Evolutionary conservation across 2,888 invertebrate genomes (phyloP).

Genomic region (Tridacna crocea): DNA sequence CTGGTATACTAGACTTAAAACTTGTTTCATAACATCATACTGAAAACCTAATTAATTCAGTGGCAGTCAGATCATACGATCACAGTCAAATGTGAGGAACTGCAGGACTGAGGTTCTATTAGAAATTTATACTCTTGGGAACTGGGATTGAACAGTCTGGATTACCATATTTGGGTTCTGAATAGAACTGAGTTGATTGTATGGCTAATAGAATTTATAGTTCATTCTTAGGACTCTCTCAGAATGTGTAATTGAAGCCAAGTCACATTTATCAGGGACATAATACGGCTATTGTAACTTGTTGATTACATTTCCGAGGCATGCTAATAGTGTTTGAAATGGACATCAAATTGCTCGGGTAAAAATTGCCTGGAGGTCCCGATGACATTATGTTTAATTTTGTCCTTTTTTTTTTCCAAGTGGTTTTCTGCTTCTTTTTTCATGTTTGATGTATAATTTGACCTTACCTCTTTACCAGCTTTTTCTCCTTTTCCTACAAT

Average conservation of each 20-base stretch:
- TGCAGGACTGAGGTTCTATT: slow-evolving; percentile 14
- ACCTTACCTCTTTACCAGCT: too few species aligned
- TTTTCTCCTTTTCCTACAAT: too few species aligned
- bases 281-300: background rate
- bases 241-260: too few species aligned
- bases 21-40: too few species aligned
- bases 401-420: too few species aligned
- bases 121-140: slow-evolving; percentile 1
- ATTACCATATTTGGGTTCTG: background rate
- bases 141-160: slow-evolving; percentile 5
- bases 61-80: background rate
- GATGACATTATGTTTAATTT: too few species aligned
- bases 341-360: background rate
- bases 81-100: background rate
- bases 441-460: too few species aligned
- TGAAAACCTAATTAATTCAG: too few species aligned
- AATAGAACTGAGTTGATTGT: background rate
- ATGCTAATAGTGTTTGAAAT: background rate
- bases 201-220: background rate
- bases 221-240: background rate
- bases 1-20: too few species aligned
- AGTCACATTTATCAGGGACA: background rate
- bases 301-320: background rate
- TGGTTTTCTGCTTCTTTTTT: too few species aligned
- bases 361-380: too few species aligned